Conservation (phyloP, 2,113 vertebrate species). For the Oreochromis spilurus region DNA sequence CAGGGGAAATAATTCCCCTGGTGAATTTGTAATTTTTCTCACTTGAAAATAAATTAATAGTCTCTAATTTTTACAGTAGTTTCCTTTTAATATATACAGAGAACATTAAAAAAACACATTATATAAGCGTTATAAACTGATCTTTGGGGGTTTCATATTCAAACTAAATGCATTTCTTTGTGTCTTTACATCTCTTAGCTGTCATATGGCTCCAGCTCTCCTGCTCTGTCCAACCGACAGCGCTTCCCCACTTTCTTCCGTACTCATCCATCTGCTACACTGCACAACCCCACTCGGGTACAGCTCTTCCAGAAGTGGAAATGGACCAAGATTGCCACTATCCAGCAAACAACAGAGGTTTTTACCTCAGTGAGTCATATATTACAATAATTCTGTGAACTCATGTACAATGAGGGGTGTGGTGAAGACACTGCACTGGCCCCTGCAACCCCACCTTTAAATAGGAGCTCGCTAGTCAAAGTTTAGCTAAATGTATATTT, state of each 20-base stretch:
- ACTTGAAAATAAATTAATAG: neutral
- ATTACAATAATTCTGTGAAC: neutral
- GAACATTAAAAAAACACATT: neutral
- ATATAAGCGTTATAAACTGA: neutral
- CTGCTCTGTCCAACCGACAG: slow-evolving; percentile 89
- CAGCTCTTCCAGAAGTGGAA: slow-evolving; percentile 94
- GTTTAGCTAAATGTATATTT: neutral
- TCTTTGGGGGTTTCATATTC: neutral
- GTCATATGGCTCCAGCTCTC: slow-evolving; percentile 92
- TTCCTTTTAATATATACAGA: neutral
- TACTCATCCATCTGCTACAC: slow-evolving; percentile 89
- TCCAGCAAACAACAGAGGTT: slow-evolving; percentile 95
- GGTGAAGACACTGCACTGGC: neutral
- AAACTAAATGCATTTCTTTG: neutral
- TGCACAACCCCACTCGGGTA: slow-evolving; percentile 92
- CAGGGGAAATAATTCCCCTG: neutral
- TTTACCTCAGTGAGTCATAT: slow-evolving; percentile 86
- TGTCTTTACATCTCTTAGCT: slow-evolving; percentile 68
- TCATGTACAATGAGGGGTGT: neutral
- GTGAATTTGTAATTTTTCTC: neutral
- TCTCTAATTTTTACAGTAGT: neutral
- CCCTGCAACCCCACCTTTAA: neutral
- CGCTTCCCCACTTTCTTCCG: slow-evolving; percentile 94
- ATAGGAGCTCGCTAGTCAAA: neutral
- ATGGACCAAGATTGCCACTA: slow-evolving; percentile 96